These are phyloP conservation scores for Malurus leucopterus DNA, from an alignment of 2,797 vertebrate species.

Conservation along the genomic window DNA sequence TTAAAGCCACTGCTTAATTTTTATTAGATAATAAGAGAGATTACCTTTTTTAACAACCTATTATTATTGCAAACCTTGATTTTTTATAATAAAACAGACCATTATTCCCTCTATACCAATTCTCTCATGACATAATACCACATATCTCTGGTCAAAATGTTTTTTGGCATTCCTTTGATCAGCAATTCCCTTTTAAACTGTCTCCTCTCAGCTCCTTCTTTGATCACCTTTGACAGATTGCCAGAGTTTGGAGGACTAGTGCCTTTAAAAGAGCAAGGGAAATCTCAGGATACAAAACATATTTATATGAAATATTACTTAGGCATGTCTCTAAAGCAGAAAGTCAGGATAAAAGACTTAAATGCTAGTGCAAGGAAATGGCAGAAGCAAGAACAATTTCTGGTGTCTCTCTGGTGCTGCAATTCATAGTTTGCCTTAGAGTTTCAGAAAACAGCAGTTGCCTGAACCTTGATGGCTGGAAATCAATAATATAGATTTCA, in stretches of 20 bases:
- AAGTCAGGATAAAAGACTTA: not conserved
- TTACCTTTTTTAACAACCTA: not conserved
- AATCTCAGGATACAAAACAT: not conserved
- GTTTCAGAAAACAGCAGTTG: slow-evolving; percentile 35
- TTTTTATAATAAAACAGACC: not conserved
- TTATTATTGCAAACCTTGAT: not conserved
- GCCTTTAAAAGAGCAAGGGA: not conserved
- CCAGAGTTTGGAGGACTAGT: not conserved
- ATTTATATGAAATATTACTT: not conserved
- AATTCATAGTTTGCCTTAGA: slow-evolving; percentile 24
- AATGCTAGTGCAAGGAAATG: not conserved
- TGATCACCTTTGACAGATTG: slow-evolving; percentile 40
- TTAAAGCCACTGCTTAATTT: not conserved
- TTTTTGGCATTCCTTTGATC: slow-evolving; percentile 38
- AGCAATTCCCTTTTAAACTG: slow-evolving; percentile 39
- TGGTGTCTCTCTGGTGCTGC: not conserved
- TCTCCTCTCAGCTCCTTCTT: not conserved
- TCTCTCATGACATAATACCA: not conserved
- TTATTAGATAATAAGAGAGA: not conserved
- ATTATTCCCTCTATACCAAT: not conserved
- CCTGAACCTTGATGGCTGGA: not conserved
- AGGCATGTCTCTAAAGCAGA: not conserved
- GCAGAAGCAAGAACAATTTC: not conserved
- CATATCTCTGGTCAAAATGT: not conserved
- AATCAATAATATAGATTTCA: slow-evolving; percentile 51